Evolutionary conservation across 2,113 vertebrate genomes (phyloP).

Genomic region (Coptodon bakossiorum): DNA sequence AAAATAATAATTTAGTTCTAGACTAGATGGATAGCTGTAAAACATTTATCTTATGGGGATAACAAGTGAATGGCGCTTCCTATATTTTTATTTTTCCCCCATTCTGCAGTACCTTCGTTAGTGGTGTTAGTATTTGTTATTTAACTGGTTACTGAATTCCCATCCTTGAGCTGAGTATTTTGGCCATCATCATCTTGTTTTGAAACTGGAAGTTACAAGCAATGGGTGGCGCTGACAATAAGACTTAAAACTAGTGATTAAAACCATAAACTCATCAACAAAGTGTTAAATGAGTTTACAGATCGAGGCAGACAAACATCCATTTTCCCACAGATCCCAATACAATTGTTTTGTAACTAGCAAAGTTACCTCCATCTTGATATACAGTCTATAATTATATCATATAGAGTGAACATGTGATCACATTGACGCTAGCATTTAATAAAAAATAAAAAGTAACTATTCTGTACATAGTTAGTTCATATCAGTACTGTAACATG

Average conservation of each 20-base stretch:
- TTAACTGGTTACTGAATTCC: not conserved
- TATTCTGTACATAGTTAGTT: not conserved
- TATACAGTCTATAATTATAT: not conserved
- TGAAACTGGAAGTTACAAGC: not conserved
- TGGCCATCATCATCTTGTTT: not conserved
- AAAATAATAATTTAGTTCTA: not conserved
- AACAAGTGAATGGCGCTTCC: not conserved
- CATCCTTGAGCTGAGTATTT: not conserved
- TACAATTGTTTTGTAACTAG: not conserved
- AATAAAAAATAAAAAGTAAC: not conserved
- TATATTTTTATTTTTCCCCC: not conserved
- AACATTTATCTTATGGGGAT: not conserved
- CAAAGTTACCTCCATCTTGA: not conserved
- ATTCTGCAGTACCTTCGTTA: not conserved
- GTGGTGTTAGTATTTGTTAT: not conserved
- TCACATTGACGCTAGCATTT: accelerated
- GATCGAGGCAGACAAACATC: not conserved
- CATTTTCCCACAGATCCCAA: not conserved
- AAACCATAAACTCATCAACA: not conserved
- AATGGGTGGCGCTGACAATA: not conserved
- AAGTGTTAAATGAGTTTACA: not conserved
- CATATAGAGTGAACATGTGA: not conserved
- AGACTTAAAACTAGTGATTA: not conserved
- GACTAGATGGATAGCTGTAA: not conserved
- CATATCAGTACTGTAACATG: not conserved